Conservation (phyloP, 2,113 vertebrate species). For the Chroicocephalus ridibundus region DNA sequence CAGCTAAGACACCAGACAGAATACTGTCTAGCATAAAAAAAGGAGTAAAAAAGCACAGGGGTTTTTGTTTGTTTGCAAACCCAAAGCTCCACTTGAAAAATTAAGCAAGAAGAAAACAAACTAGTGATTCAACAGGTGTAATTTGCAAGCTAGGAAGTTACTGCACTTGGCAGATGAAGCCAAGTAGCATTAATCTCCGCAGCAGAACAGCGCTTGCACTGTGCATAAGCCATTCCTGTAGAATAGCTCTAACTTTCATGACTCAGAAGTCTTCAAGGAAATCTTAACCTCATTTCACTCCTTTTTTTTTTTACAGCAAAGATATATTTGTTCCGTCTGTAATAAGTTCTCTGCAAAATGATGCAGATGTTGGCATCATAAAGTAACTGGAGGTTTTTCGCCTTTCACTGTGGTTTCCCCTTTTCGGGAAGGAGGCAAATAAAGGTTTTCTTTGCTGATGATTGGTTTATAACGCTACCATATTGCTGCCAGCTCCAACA, state of each 20-base stretch:
- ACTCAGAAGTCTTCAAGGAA: neutral
- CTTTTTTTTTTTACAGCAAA: neutral
- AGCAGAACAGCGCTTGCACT: neutral
- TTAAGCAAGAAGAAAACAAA: neutral
- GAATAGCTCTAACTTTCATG: neutral
- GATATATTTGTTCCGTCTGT: neutral
- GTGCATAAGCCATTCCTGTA: neutral
- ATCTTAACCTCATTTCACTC: neutral
- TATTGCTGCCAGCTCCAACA: neutral
- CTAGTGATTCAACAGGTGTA: neutral
- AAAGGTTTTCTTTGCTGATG: neutral
- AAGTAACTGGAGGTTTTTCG: neutral
- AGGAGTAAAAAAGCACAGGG: fast-evolving
- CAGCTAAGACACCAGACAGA: neutral
- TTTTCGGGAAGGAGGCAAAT: neutral
- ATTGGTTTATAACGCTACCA: neutral
- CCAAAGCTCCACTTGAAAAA: neutral
- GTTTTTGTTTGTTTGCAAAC: neutral
- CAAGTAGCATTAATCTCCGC: neutral
- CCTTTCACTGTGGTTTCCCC: neutral
- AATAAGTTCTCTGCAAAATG: neutral
- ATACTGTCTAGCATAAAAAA: neutral
- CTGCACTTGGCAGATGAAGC: neutral
- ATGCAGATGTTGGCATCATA: neutral
- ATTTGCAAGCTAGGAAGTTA: neutral